Conservation (phyloP, 2,888 invertebrate genomes). For the Drosophila koepferae region DNA sequence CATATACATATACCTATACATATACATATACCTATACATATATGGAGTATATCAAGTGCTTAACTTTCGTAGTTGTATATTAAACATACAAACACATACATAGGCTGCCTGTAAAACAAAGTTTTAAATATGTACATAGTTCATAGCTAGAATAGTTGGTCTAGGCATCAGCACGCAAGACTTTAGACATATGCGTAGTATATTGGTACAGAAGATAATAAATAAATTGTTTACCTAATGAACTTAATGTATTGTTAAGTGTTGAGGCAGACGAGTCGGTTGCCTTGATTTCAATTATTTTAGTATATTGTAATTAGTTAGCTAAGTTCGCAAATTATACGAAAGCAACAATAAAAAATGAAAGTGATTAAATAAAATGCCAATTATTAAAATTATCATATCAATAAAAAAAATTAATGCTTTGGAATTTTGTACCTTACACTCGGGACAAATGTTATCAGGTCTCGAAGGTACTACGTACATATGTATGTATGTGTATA, state of each 20-base stretch:
- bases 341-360: conserved; percentile 33
- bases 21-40: conserved; percentile 1
- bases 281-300: conserved; percentile 34
- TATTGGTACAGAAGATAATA: neutral
- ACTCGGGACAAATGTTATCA: conserved; percentile 42
- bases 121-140: conserved; percentile 63
- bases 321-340: conserved; percentile 13
- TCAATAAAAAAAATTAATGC: conserved; percentile 32
- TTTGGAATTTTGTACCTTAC: conserved; percentile 56
- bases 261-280: conserved; percentile 14
- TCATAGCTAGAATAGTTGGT: conserved; percentile 42
- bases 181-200: conserved; percentile 4
- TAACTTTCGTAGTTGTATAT: conserved; percentile 28
- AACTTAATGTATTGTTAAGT: neutral
- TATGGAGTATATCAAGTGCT: neutral
- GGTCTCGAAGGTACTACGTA: conserved; percentile 17
- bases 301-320: conserved; percentile 32
- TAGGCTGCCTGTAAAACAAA: conserved; percentile 65
- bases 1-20: conserved; percentile 9
- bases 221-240: conserved; percentile 7
- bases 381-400: conserved; percentile 12
- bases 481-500: no score
- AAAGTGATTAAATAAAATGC: conserved; percentile 43
- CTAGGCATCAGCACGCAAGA: conserved; percentile 23
- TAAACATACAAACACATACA: conserved; percentile 31